These are phyloP conservation scores for Leptopilina myrica DNA, from an alignment of 2,888 invertebrate genomes.

Conservation along the genomic window DNA sequence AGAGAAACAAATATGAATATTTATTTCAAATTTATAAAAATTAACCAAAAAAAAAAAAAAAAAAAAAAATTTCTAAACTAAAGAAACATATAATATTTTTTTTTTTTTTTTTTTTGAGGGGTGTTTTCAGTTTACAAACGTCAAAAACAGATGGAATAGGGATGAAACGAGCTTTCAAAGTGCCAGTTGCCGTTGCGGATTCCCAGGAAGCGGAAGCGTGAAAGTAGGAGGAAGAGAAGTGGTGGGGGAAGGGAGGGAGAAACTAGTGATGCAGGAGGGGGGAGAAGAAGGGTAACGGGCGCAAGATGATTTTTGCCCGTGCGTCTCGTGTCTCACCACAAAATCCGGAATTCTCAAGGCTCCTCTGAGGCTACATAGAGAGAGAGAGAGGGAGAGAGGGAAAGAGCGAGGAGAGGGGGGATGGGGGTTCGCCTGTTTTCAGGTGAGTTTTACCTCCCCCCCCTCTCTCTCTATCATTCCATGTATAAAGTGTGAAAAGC, in stretches of 20 bases:
- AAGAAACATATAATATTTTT: background rate
- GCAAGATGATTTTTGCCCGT: background rate
- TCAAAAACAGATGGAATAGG: slow-evolving; percentile 16
- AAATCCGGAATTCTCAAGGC: slow-evolving; percentile 26
- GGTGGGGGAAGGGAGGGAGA: too few relatives aligned
- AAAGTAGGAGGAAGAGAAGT: background rate
- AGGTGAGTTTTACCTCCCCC: background rate
- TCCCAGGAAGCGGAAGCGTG: slow-evolving; percentile 19
- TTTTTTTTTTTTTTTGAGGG: too few relatives aligned
- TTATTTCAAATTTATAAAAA: too few relatives aligned
- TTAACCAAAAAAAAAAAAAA: too few relatives aligned
- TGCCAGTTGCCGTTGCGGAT: slow-evolving; percentile 19
- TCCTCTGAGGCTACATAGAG: slow-evolving; percentile 11
- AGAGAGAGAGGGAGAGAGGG: background rate
- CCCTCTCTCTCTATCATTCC: background rate
- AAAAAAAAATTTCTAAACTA: background rate
- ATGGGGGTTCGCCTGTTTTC: background rate
- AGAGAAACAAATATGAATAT: too few relatives aligned
- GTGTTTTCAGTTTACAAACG: too few relatives aligned
- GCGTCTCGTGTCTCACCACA: slow-evolving; percentile 13
- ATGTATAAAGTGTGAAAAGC: slow-evolving; percentile 7
- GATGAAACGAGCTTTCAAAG: slow-evolving; percentile 16
- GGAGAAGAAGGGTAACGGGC: background rate
- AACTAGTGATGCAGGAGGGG: background rate
- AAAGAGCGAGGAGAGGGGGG: background rate